Evolutionary conservation across 2,888 invertebrate genomes (phyloP), one percentile per base, ranked within the genome.

Genomic region (Eilema griseolum): DNA sequence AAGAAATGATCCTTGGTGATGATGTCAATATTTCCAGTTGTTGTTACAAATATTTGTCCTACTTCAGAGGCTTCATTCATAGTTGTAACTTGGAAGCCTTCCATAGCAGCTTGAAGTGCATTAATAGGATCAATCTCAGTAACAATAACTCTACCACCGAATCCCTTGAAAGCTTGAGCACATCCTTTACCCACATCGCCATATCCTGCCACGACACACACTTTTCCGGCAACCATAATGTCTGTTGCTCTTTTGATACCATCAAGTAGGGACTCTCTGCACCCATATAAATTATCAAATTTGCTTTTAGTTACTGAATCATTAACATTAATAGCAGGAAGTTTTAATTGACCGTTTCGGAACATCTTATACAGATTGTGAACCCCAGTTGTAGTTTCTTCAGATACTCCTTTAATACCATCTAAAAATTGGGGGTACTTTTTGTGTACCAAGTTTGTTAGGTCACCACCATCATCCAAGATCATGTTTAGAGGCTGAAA

Each of bases 251-350:
- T 96, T 94, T 99, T 99, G 86, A 99, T 99, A 71, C 99, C 99
- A 95, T 99, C 99, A 75, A 99, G 97, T 52, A 99, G 96, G 1
- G 99, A 99, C 93, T 99, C 99, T 67, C 99, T 97, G 91, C 99
- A 99, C 72, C 99, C 99, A 93, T 99, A 99, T 72, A 99, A 95
- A 92, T 99, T 99, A 94, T 99, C 99, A 93, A 99, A 99, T 95
- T 99, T 99, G 95, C 99, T 99, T 97, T 99, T 99, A 31, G 99
- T 99, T 14, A 99, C 99, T 5, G 99, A 98, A 93, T 99, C 99
- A 90, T 99, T 99, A 57, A 99, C 99, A 94, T 99, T 99, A 88
- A 99, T 99, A 26, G 99, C 98, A 59, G 99, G 99, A 28, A 99
- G 96, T 94, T 98, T 99, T 52, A 99, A 96, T 69, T 96, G 96